Base-by-base conservation (phyloP, 2,888 invertebrate species). In the Philhelius pedissequus region DNA sequence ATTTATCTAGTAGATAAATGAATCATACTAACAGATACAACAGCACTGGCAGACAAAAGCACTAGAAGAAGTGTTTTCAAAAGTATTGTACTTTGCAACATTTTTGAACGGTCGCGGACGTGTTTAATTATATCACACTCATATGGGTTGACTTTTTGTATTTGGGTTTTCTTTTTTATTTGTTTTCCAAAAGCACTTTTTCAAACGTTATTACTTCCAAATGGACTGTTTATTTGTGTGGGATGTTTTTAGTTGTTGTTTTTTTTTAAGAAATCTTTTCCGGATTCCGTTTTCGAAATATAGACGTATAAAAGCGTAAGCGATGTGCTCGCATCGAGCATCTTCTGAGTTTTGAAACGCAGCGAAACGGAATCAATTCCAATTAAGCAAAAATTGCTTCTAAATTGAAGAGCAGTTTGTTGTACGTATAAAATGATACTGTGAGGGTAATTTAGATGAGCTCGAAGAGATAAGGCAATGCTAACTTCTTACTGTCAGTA, bases 271-370 rank as follows among this genome's bases (percentile, higher is more conserved):
- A 45, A 56, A 35, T 48, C 43, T 84, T 70, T 83, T 75, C 71
- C 79, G 75, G 48, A 75, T 50, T 84, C 30, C 71, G 68, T 48
- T n/a, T 80, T 80, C 66, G 60, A 79, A 60, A 20, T 13, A 8
- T 4, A 1, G 5, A 20, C 20, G 30, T 56, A 40, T 18, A 18
- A 48, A 64, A 64, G 64, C 64, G 64, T 64, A 32, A 52, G 69
- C 78, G 87, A 81, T 87, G 86, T 79, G 87, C 83, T 86, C 88
- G 64, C 88, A 86, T 66, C 87, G 87, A 87, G 84, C 87, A 87
- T 74, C 86, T 80, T 88, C 87, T 79, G 86, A 87, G 87, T 87
- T 88, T 88, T 89, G 86, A 90, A 88, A 87, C 87, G 70, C 74
- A 87, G 60, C 68, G 86, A 86, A 81, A 52, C 81, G 73, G 86